Conservation (phyloP, 2,797 vertebrate species). For the Natrix natrix region DNA sequence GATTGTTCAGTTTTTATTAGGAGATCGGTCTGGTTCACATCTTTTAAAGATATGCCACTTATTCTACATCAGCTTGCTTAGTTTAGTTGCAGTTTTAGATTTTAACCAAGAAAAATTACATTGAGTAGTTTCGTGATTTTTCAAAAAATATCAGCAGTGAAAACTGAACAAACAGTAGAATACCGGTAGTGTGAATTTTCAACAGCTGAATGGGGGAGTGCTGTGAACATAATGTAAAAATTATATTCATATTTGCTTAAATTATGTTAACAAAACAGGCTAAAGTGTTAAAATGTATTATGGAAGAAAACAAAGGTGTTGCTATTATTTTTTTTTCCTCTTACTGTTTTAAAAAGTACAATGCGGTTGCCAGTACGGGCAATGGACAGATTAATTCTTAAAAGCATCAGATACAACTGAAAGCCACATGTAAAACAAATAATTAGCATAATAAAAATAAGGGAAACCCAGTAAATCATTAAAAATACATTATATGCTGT, state of each 20-base stretch:
- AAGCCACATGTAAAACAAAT: background rate
- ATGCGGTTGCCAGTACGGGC: background rate
- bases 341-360: background rate
- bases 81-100: background rate
- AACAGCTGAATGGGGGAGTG: background rate
- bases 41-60: background rate
- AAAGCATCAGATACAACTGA: background rate
- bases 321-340: background rate
- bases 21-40: too few species aligned
- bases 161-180: background rate
- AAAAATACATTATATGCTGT: too few species aligned
- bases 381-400: background rate
- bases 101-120: background rate
- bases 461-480: background rate
- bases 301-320: background rate
- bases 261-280: background rate
- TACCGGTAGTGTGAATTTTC: background rate
- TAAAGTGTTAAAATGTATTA: background rate
- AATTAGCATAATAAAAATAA: background rate
- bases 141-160: background rate
- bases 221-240: background rate
- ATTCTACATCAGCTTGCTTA: background rate
- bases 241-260: background rate
- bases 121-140: background rate
- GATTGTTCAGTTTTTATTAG: background rate